Conservation (phyloP, 1,140 invertebrate species). For the Trialeurodes vaporariorum region DNA sequence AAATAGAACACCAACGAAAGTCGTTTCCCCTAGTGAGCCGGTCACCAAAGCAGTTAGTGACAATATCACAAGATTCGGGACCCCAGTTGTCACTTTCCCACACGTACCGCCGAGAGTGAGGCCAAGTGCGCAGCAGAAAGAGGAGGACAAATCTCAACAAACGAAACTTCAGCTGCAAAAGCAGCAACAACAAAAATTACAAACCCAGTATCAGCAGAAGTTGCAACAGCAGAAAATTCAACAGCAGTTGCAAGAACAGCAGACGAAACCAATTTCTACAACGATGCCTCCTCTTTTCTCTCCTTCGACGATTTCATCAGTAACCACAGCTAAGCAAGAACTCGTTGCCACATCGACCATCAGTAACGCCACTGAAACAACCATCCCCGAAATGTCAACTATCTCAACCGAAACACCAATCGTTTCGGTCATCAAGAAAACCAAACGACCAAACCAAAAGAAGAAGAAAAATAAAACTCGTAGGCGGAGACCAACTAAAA, state of each 20-base stretch:
- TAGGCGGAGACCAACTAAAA: slow-evolving; percentile 30
- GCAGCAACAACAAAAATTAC: slow-evolving; percentile 23
- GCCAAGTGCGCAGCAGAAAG: slow-evolving; percentile 5
- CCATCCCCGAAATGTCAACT: slow-evolving; percentile 7
- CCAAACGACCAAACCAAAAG: slow-evolving; percentile 18
- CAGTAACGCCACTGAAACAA: not conserved
- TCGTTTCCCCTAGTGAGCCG: slow-evolving; percentile 14
- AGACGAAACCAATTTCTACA: slow-evolving; percentile 20
- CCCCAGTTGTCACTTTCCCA: slow-evolving; percentile 20
- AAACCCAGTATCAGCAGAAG: slow-evolving; percentile 26
- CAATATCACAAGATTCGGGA: slow-evolving; percentile 19
- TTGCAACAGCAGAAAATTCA: slow-evolving; percentile 11
- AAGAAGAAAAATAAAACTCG: slow-evolving; percentile 46
- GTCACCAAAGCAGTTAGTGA: slow-evolving; percentile 6
- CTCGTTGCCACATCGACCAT: not conserved
- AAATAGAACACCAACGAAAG: slow-evolving; percentile 17
- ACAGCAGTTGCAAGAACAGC: slow-evolving; percentile 22
- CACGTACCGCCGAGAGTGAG: slow-evolving; percentile 18
- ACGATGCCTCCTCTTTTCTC: slow-evolving; percentile 14
- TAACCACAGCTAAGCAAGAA: slow-evolving; percentile 4
- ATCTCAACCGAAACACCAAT: slow-evolving; percentile 18
- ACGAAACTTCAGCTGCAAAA: slow-evolving; percentile 23
- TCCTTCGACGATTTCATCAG: slow-evolving; percentile 20
- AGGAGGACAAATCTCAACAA: slow-evolving; percentile 12
- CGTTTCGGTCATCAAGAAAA: slow-evolving; percentile 18